A percentile compares a stretch with the other conserved stretches of the same genome.
Evolutionary conservation across 1,140 invertebrate species (phyloP).

Genomic region (Grapholita molesta): DNA sequence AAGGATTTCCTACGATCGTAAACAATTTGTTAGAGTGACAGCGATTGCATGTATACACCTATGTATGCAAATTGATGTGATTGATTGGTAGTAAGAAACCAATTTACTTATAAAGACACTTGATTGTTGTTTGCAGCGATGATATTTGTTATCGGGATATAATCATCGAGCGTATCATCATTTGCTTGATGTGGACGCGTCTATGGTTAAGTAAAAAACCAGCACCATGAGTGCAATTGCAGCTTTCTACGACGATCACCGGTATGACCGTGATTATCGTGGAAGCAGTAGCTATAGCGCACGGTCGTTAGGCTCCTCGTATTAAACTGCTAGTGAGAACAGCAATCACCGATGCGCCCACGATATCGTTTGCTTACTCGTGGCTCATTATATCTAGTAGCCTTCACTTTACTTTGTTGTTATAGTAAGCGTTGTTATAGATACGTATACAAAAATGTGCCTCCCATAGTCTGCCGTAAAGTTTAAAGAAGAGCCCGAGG

Average conservation of each 20-base stretch:
- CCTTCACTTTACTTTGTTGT: not conserved
- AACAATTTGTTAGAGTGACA: not conserved
- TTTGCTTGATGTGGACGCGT: slow-evolving; percentile 1
- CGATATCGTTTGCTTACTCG: not conserved
- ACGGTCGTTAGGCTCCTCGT: not conserved
- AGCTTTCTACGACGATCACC: slow-evolving; percentile 9
- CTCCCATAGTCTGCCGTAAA: not conserved
- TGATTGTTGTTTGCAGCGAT: not conserved
- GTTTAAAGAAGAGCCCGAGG: not conserved
- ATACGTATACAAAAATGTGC: not conserved
- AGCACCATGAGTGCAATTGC: slow-evolving; percentile 8
- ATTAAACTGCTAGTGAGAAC: not conserved
- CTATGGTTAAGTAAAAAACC: slow-evolving; percentile 12
- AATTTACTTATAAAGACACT: not conserved
- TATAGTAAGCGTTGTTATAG: not conserved
- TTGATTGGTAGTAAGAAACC: no score
- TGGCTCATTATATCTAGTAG: not conserved
- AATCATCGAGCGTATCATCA: not conserved
- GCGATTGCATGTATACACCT: not conserved
- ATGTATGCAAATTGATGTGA: no score
- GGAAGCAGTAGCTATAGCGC: slow-evolving; percentile 1
- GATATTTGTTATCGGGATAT: not conserved
- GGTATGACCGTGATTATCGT: slow-evolving; percentile 1
- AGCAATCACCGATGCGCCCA: not conserved
- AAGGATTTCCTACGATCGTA: slow-evolving; percentile 4